phyloP scores from a whole-genome alignment of 2,797 vertebrate genomes.

The Pempheris klunzingeri region DNA sequence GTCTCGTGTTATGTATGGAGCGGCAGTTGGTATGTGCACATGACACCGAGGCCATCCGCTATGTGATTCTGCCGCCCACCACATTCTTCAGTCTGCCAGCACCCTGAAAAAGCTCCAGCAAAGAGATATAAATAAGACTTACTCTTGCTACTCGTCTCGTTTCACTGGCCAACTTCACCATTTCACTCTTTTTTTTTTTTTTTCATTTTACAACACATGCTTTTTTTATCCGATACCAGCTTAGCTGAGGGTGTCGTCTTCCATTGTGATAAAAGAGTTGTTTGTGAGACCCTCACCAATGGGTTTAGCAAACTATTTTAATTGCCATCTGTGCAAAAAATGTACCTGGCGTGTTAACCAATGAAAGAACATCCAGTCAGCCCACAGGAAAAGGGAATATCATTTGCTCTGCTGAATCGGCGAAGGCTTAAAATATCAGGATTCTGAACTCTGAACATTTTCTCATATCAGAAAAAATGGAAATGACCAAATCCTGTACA shows the following conservation, averaged over 20 bases:
- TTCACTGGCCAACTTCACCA: constrained; percentile 64
- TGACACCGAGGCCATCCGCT: constrained; percentile 78
- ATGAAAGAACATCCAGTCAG: constrained; percentile 44
- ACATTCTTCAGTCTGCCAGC: constrained; percentile 82
- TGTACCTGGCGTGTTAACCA: constrained; percentile 51
- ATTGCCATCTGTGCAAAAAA: constrained; percentile 75
- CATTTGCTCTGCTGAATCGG: constrained; percentile 34
- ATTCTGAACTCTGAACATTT: constrained; percentile 13
- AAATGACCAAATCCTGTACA: constrained; percentile 8
- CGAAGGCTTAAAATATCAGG: constrained; percentile 18
- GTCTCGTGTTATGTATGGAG: constrained; percentile 55
- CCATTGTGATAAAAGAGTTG: constrained; percentile 69
- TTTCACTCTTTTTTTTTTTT: constrained; percentile 29
- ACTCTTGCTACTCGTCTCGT: constrained; percentile 56
- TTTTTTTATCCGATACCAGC: constrained; percentile 46
- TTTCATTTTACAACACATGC: constrained; percentile 39
- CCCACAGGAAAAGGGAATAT: constrained; percentile 34
- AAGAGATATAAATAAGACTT: constrained; percentile 84
- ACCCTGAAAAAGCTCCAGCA: constrained; percentile 78
- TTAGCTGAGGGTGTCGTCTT: constrained; percentile 59
- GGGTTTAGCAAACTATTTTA: constrained; percentile 64
- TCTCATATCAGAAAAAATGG: background rate
- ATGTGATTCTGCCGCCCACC: constrained; percentile 83
- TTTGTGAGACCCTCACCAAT: constrained; percentile 54
- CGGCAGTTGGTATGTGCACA: constrained; percentile 72